Evolutionary conservation across 2,888 invertebrate species (phyloP), one percentile per base, ranked within the genome.

Genomic region (Lypha dubia): DNA sequence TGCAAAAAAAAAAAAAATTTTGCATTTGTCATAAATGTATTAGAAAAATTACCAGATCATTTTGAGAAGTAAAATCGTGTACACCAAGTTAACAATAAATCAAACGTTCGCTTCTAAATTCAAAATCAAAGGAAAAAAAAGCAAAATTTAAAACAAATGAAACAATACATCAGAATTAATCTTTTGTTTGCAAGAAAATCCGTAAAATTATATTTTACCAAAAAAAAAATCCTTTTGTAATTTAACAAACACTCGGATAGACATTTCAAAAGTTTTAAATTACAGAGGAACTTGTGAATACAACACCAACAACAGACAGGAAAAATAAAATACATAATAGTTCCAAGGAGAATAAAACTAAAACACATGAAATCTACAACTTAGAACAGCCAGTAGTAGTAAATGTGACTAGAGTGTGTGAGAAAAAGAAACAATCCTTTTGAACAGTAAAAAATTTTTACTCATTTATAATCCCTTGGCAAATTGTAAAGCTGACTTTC

Each of bases 381-480:
- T 35, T 9, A 22, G 32, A 4, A 49, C 8, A 49, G 17, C 6
- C 8, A 49, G 35, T n/a, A n/a, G n/a, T n/a, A n/a, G n/a, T 32
- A 44, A 20, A 15, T 44, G 67, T 35, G 58, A 76, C 58, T 68
- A 70, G 70, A 56, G 53, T 68, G 67, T n/a, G n/a, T n/a, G n/a
- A n/a, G n/a, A n/a, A n/a, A n/a, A n/a, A n/a, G 73, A 73, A 74
- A 79, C 74, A 83, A 77, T 73, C 79, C n/a, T n/a, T 79, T 83
- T 83, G 74, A 83, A 74, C 79, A 74, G 83, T 58, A 79, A 77
- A 83, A 83, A 68, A 77, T 67, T 58, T 67, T 58, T 73, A 68
- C 77, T 83, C 83, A 83, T 83, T 83, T 83, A 83, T 81, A 81
- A 81, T 70, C 81, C 81, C 53, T 53, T 62, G 68, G 75, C 75